Conservation (phyloP, 2,113 vertebrate species). For the Scalopus aquaticus region DNA sequence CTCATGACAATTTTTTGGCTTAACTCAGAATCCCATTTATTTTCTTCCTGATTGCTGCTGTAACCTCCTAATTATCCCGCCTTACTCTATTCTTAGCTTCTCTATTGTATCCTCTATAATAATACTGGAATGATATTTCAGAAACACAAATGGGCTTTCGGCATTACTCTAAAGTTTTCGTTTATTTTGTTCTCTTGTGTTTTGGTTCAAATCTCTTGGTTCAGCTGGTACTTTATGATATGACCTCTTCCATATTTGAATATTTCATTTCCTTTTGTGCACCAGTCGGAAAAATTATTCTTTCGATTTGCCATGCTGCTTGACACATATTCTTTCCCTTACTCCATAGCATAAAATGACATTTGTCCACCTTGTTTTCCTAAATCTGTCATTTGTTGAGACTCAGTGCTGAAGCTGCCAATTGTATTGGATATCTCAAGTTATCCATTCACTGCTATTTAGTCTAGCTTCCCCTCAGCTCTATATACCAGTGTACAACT, state of each 20-base stretch:
- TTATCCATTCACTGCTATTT: accelerated
- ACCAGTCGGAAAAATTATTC: not conserved
- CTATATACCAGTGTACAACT: accelerated
- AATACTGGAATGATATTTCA: not conserved
- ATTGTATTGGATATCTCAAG: accelerated
- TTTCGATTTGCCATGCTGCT: not conserved
- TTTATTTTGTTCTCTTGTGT: not conserved
- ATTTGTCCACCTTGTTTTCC: not conserved
- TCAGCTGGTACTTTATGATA: not conserved
- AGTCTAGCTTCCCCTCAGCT: accelerated
- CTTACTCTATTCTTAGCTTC: not conserved
- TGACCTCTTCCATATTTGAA: not conserved
- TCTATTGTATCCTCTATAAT: not conserved
- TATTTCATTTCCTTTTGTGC: not conserved
- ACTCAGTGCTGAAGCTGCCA: not conserved
- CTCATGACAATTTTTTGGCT: not conserved
- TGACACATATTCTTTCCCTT: not conserved
- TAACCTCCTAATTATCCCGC: not conserved
- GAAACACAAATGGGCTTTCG: not conserved
- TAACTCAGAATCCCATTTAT: not conserved
- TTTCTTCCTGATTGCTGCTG: not conserved
- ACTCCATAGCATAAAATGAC: not conserved
- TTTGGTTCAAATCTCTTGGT: not conserved
- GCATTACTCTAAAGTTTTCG: not conserved
- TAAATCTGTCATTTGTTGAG: not conserved